Percentiles rank a stretch among this genome's conserved stretches.
Evolutionary conservation across 2,113 vertebrate species (phyloP).

Genomic region (Fulmarus glacialis): DNA sequence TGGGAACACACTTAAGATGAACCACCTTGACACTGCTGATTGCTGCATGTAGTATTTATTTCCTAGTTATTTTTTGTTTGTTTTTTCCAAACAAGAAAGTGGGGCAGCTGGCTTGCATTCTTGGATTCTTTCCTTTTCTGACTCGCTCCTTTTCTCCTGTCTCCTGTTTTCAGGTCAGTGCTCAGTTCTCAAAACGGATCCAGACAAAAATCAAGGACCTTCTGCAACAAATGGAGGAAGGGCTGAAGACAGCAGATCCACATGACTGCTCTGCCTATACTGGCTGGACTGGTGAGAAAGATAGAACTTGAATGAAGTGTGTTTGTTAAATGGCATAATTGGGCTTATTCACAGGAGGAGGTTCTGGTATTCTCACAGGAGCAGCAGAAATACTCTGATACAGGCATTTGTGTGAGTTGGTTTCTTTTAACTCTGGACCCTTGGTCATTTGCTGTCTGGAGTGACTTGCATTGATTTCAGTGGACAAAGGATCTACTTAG

Average conservation of each 20-base stretch:
- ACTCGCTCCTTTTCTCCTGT: not conserved
- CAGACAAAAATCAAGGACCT: slow-evolving; percentile 94
- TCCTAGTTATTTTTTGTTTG: not conserved
- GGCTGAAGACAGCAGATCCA: slow-evolving; percentile 93
- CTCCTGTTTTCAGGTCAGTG: slow-evolving; percentile 76
- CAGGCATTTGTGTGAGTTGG: not conserved
- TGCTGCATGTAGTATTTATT: not conserved
- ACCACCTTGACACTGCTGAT: not conserved
- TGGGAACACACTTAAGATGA: not conserved
- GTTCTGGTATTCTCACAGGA: not conserved
- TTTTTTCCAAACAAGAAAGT: not conserved
- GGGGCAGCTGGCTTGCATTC: not conserved
- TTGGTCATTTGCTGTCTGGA: not conserved
- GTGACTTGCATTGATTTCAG: not conserved
- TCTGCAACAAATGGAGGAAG: slow-evolving; percentile 96
- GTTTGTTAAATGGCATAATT: not conserved
- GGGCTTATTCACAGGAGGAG: not conserved
- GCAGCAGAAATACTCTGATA: not conserved
- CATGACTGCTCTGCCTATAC: slow-evolving; percentile 96
- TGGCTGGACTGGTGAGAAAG: slow-evolving; percentile 90
- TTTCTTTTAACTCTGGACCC: not conserved
- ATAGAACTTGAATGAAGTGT: not conserved
- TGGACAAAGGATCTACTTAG: not conserved
- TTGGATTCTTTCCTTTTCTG: not conserved
- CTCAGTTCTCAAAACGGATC: slow-evolving; percentile 82